Base-by-base conservation (phyloP, 64 coral and sea anemone genomes). In the Actinia equina region DNA sequence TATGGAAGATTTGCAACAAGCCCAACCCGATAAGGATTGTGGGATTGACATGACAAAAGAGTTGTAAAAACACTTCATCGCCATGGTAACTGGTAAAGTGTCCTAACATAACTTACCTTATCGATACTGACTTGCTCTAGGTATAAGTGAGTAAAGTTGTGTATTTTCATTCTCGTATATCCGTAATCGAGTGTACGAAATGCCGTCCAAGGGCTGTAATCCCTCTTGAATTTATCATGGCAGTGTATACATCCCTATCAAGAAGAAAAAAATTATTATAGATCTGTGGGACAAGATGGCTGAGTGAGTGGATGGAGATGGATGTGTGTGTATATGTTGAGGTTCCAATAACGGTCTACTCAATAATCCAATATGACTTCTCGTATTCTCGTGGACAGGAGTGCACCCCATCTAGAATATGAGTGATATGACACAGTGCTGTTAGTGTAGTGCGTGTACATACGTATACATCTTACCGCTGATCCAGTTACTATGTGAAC, bases 91-190 rank as follows among this genome's bases (percentile, higher is more conserved):
- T 13, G 11, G 55, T 16, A 57, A 57, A 16, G 7, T 57, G 2
- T 57, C 55, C 55, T 57, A 16, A 2, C 13, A 0, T 57, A 57
- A 7, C 55, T 41, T 81, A 93, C 97, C 97, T 99, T 86, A 79
- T 99, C 97, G 79, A 95, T 91, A 86, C 97, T 99, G 62, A 99
- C 93, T 95, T 99, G 97, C 56, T 99, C 97, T 49, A 95, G 67
- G 53, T 89, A 95, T 71, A 99, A 91, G 60, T 99, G 97, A 20
- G 85, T 95, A 12, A 65, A 78, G 83, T 99, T 99, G 54, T 91
- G 91, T 15, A 99, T 87, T 71, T 95, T 91, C 49, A 99, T 89
- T 18, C 97, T 91, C 16, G 97, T 95, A 61, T 95, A 99, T 15
- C 97, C 97, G 83, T 99, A 99, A 82, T 99, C 97, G 16, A 99